Percentiles rank a stretch among this genome's conserved stretches.
Conservation (phyloP, 2,113 vertebrate species). For the Scophthalmus maximus region DNA sequence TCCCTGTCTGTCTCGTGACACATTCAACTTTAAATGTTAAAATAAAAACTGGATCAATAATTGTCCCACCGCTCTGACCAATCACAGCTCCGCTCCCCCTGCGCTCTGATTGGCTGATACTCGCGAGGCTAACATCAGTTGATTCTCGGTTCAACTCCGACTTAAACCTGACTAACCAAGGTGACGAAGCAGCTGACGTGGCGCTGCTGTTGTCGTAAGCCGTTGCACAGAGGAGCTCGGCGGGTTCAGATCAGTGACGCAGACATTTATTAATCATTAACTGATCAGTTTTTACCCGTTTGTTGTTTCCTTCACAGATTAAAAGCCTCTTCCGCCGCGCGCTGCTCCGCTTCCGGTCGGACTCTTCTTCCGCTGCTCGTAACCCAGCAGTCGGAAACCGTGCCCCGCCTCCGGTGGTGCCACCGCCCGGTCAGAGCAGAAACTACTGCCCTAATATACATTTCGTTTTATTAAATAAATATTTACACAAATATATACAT, state of each 20-base stretch:
- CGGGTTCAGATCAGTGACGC: rapidly evolving
- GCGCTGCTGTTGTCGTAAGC: background rate
- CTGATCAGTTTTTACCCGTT: conserved; percentile 33
- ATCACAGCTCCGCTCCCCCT: background rate
- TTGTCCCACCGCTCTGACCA: conserved; percentile 10
- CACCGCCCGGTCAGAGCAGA: rapidly evolving
- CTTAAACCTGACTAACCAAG: background rate
- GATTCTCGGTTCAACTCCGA: background rate
- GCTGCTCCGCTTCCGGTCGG: conserved; percentile 57
- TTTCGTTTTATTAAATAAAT: no score
- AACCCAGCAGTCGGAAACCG: background rate
- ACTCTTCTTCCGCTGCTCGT: conserved; percentile 35
- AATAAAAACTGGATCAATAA: no score
- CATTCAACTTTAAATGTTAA: no score
- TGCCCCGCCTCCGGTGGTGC: background rate
- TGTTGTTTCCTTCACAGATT: conserved; percentile 28
- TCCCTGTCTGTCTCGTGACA: no score
- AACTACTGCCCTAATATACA: background rate
- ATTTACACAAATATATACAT: background rate
- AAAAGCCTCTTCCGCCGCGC: conserved; percentile 25
- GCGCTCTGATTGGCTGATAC: conserved; percentile 13
- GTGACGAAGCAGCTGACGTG: conserved; percentile 27
- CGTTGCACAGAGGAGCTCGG: background rate
- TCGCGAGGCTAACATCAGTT: no score
- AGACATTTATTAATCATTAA: rapidly evolving